Evolutionary conservation across 2,797 vertebrate genomes (phyloP).

Genomic region (Arrhamphus sclerolepis): DNA sequence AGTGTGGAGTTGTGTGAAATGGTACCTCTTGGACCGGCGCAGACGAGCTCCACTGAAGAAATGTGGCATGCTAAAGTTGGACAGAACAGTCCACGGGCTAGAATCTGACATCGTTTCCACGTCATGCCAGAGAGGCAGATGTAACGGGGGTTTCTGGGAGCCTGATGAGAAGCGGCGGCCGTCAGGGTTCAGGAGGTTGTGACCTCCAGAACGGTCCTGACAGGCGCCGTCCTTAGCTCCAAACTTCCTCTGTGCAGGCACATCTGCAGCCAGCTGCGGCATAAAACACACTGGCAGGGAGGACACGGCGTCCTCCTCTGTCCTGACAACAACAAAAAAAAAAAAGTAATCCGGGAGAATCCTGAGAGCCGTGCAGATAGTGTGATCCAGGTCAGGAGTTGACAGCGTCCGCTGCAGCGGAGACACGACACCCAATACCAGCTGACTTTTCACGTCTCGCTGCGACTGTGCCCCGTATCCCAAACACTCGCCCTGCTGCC

Average conservation of each 20-base stretch:
- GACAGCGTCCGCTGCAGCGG: slow-evolving; percentile 52
- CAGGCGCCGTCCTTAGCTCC: slow-evolving; percentile 40
- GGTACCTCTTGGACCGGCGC: slow-evolving; percentile 93
- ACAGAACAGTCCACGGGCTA: slow-evolving; percentile 88
- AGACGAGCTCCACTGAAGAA: slow-evolving; percentile 88
- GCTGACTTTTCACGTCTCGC: slow-evolving; percentile 57
- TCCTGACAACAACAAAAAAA: slow-evolving; percentile 61
- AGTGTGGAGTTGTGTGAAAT: too few relatives aligned
- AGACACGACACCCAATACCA: slow-evolving; percentile 55
- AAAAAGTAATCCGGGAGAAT: slow-evolving; percentile 64
- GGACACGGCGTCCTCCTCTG: slow-evolving; percentile 65
- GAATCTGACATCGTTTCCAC: slow-evolving; percentile 86
- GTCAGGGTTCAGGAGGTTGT: slow-evolving; percentile 30
- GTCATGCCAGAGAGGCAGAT: slow-evolving; percentile 67
- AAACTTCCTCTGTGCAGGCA: slow-evolving; percentile 66
- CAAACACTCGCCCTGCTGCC: slow-evolving; percentile 74
- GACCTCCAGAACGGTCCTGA: slow-evolving; percentile 44
- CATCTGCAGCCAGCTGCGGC: slow-evolving; percentile 78
- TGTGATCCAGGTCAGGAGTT: slow-evolving; percentile 64
- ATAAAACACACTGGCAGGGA: slow-evolving; percentile 68
- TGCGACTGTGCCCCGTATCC: slow-evolving; percentile 62
- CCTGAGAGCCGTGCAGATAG: slow-evolving; percentile 28
- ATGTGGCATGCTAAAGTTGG: slow-evolving; percentile 91
- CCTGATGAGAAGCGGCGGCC: slow-evolving; percentile 45
- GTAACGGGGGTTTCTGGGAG: slow-evolving; percentile 53